Evolutionary conservation across 2,888 invertebrate species (phyloP), one percentile per base, ranked within the genome.

Genomic region (Athrips mouffetella): DNA sequence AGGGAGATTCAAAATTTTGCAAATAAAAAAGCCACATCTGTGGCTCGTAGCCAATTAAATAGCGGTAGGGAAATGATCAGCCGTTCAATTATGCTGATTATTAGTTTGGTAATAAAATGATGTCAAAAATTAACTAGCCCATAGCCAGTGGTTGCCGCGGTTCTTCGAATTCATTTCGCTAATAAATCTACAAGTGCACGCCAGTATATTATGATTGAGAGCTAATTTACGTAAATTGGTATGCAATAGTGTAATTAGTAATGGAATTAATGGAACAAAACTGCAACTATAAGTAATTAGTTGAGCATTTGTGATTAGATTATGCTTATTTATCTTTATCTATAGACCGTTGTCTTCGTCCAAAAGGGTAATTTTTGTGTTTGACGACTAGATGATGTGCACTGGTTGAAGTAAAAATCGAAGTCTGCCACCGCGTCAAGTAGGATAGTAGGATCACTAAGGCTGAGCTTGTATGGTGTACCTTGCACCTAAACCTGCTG

Each of bases 51-150:
- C 15, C 40, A 40, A 40, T 40, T 40, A 40, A 40, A 25, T 40
- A 25, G 40, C 25, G 40, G 25, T 40, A 2, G 25, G 6, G 3
- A 40, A 25, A 25, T 40, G 8, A 23, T 25, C 40, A 23, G 40
- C 25, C 40, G 23, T 25, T 25, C 40, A 40, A 40, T 40, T 40
- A 25, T 40, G 40, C 23, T 40, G 25, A 40, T 40, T 40, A 40
- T 40, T 40, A 13, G n/a, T 40, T 25, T 23, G 15, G 25, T 40
- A n/a, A 40, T 40, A 40, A 40, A 25, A 40, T 40, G 25, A 40
- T 40, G 25, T 10, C 23, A 23, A 6, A 15, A 40, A 25, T 40
- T 40, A 40, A 40, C 25, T 40, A 40, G 25, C 15, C 23, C n/a
- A n/a, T 37, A 6, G 37, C 27, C n/a, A 7, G 3, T 8, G 27